Evolutionary conservation across 1,140 invertebrate genomes (phyloP), one percentile per base, ranked within the genome.

Genomic region (Drosophila busckii): DNA sequence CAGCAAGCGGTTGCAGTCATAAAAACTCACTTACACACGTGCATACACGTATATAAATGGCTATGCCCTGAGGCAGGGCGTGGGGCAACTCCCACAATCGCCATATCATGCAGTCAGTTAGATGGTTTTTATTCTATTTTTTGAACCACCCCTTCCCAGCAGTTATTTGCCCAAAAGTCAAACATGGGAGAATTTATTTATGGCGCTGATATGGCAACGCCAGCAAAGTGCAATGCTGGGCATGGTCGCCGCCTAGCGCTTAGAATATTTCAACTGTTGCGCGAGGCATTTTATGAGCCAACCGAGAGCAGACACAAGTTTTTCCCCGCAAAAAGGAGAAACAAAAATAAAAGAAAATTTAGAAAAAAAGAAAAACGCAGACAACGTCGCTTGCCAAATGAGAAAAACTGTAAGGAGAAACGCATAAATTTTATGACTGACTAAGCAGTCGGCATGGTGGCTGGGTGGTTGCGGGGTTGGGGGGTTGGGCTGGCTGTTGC

Each of bases 391-490:
- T 46, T 26, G 29, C 53, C 10, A 58, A 58, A 58, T 50, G 54
- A 41, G 54, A 50, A 58, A 58, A 58, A 58, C 45, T 58, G 54
- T 58, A 58, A 50, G 68, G 38, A 54, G 52, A 58, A 70, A 66
- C 68, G 68, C 68, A 70, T 70, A 70, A 70, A 70, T 70, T 70
- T 70, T 71, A 70, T 70, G 68, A 71, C 68, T 71, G 61, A 70
- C 54, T 71, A 55, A 48, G 44, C 54, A 17, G 53, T 20, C 38
- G 26, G 25, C 9, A 23, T 28, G 6, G 34, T 8, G 26, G 7
- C 17, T 22, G 26, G 15, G 7, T 26, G 41, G 19, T 2, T 4
- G 10, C 32, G 7, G 13, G 22, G 13, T 0, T 20, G 49, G 4
- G 32, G 19, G 8, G 13, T 4, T 26, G 3, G n/a, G 1, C 16